phyloP scores from a whole-genome alignment of 2,888 invertebrate genomes.

The Lithosia quadra region DNA sequence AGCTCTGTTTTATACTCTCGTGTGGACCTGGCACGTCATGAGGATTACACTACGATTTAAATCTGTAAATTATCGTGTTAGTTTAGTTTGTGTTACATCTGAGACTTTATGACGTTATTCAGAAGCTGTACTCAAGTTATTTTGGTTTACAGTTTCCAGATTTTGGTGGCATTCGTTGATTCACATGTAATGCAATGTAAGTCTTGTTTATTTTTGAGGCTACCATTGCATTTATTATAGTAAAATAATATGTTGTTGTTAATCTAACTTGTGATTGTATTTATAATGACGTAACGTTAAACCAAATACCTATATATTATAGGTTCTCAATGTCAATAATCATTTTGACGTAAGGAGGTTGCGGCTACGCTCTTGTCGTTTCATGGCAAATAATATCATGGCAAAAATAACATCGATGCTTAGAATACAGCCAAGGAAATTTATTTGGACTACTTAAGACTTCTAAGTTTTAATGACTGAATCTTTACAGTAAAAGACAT shows the following conservation, averaged over 20 bases:
- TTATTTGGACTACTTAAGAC: neutral
- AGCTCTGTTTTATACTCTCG: conserved; percentile 52
- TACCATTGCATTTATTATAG: neutral
- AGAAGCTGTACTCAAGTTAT: conserved; percentile 10
- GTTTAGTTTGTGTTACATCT: conserved; percentile 40
- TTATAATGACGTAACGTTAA: neutral
- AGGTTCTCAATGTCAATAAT: neutral
- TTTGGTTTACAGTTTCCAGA: conserved; percentile 16
- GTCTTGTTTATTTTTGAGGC: neutral
- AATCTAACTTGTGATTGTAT: neutral
- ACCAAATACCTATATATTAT: too few species aligned
- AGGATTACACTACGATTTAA: conserved; percentile 50
- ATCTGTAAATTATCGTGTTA: conserved; percentile 47
- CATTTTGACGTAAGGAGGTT: neutral
- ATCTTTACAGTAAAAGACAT: neutral
- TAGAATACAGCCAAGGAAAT: neutral
- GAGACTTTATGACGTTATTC: conserved; percentile 30
- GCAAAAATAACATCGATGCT: neutral
- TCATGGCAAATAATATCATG: neutral
- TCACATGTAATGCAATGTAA: conserved; percentile 11
- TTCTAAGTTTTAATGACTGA: too few species aligned
- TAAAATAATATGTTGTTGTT: neutral
- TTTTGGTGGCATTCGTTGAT: conserved; percentile 15
- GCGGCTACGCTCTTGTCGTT: neutral
- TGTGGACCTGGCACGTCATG: conserved; percentile 56